phyloP scores from a whole-genome alignment of 1,140 invertebrate species.

The Aphidius gifuensis region DNA sequence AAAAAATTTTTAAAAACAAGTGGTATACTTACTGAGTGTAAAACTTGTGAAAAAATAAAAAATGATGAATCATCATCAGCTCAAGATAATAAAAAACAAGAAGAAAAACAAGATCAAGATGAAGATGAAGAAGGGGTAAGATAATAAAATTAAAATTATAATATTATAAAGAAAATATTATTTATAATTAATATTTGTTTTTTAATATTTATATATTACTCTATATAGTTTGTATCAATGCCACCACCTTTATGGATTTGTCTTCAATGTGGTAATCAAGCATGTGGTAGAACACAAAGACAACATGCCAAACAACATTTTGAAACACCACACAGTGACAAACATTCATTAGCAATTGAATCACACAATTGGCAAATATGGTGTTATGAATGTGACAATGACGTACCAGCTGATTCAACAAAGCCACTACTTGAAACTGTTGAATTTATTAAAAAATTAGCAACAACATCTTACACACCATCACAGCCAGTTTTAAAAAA shows the following conservation, averaged over 20 bases:
- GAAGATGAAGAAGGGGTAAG: slow-evolving; percentile 38
- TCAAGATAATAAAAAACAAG: slow-evolving; percentile 64
- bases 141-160: neutral
- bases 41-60: slow-evolving; percentile 57
- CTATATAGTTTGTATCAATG: slow-evolving; percentile 18
- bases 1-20: slow-evolving; percentile 61
- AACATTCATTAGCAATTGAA: slow-evolving; percentile 72
- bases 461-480: slow-evolving; percentile 19
- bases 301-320: slow-evolving; percentile 77
- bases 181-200: neutral
- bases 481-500: slow-evolving; percentile 21
- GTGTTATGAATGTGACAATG: slow-evolving; percentile 69
- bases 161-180: too few relatives aligned
- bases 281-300: slow-evolving; percentile 69
- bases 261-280: slow-evolving; percentile 69
- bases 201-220: slow-evolving; percentile 4
- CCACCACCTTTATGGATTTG: slow-evolving; percentile 64
- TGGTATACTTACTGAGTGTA: slow-evolving; percentile 61
- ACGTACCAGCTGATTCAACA: slow-evolving; percentile 57
- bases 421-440: slow-evolving; percentile 66
- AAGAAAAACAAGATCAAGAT: slow-evolving; percentile 33
- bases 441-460: slow-evolving; percentile 62
- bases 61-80: slow-evolving; percentile 56
- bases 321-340: slow-evolving; percentile 70
- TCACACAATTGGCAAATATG: slow-evolving; percentile 70